These are phyloP conservation scores for Lordiphosa andalusiaca DNA, from an alignment of 2,888 invertebrate genomes.

Conservation along the genomic window DNA sequence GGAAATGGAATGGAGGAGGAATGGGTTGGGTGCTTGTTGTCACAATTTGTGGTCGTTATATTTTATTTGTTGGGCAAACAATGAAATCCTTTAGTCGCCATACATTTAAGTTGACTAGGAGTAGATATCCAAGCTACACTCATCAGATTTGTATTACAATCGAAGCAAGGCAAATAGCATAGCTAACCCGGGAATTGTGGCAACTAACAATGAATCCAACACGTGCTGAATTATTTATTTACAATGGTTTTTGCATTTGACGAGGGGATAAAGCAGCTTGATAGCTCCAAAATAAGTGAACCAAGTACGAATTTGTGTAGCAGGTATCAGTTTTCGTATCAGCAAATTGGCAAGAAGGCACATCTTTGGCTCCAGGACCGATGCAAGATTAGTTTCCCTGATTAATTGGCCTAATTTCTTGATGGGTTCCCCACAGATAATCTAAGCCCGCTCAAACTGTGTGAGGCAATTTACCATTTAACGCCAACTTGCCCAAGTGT, in stretches of 20 bases:
- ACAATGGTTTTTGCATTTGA: background rate
- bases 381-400: too few relatives aligned
- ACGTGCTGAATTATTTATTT: conserved; percentile 6
- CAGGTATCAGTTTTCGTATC: too few relatives aligned
- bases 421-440: background rate
- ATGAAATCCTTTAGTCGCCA: background rate
- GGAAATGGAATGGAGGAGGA: too few relatives aligned
- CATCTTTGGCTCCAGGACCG: too few relatives aligned
- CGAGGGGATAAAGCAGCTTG: too few relatives aligned
- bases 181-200: background rate
- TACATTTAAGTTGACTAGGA: conserved; percentile 5
- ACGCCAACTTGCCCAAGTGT: conserved; percentile 14
- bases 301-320: too few relatives aligned
- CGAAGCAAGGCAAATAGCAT: conserved; percentile 8
- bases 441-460: background rate
- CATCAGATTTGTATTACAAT: conserved; percentile 5
- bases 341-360: too few relatives aligned
- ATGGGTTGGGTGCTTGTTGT: background rate
- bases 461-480: conserved; percentile 48
- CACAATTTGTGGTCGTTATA: conserved; percentile 11
- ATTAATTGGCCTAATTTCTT: too few relatives aligned
- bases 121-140: background rate
- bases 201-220: conserved; percentile 12
- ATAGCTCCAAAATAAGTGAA: too few relatives aligned
- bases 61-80: conserved; percentile 37